Conservation (phyloP, 2,113 vertebrate genomes). For the Eonycteris spelaea region DNA sequence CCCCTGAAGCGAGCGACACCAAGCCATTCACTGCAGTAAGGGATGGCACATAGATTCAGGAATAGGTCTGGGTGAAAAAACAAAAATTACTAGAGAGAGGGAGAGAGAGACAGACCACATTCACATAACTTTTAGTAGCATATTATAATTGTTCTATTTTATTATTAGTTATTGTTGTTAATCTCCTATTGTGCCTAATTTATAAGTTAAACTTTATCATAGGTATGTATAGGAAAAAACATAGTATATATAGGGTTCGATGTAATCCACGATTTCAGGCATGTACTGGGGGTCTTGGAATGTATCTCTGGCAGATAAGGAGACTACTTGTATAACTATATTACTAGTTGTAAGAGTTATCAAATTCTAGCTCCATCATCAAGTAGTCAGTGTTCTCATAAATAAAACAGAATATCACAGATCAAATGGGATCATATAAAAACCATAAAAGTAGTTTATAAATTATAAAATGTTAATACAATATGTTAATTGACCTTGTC, state of each 20-base stretch:
- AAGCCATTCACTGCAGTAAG: neutral
- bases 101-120: neutral
- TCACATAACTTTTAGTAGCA: neutral
- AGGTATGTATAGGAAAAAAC: neutral
- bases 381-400: neutral
- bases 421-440: constrained; percentile 13
- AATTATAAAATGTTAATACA: neutral
- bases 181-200: neutral
- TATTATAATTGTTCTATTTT: neutral
- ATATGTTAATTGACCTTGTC: neutral
- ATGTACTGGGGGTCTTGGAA: neutral
- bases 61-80: neutral
- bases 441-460: neutral
- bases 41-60: no score
- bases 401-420: constrained; percentile 5
- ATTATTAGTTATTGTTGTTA: neutral
- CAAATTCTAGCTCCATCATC: neutral
- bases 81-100: neutral
- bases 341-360: neutral
- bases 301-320: neutral
- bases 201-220: neutral
- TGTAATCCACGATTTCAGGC: neutral
- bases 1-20: neutral
- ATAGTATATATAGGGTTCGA: neutral
- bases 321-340: neutral